Percentiles rank a stretch among this genome's conserved stretches.
Conservation (phyloP, 2,113 vertebrate genomes). For the Paradisaea rubra region DNA sequence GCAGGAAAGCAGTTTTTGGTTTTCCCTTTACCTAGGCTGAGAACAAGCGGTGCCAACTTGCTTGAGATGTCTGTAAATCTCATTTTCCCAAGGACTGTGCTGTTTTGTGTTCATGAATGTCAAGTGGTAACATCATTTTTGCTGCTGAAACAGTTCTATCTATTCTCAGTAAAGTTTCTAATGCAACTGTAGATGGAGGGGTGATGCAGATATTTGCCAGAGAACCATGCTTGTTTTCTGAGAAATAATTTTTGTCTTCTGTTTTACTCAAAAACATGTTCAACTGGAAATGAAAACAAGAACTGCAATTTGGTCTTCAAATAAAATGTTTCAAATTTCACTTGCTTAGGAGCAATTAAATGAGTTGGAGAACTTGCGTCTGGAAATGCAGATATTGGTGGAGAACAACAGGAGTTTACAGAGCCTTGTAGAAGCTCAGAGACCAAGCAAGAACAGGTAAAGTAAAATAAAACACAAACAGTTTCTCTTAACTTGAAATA, state of each 20-base stretch:
- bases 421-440: conserved; percentile 60
- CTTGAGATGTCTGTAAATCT: not conserved
- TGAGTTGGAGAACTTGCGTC: conserved; percentile 78
- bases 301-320: not conserved
- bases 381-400: conserved; percentile 81
- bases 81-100: not conserved
- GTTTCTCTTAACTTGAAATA: not conserved
- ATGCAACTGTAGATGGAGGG: not conserved
- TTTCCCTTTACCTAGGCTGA: not conserved
- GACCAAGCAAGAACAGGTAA: conserved; percentile 58
- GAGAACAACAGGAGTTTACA: conserved; percentile 82
- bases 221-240: not conserved
- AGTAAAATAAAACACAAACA: not conserved
- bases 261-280: not conserved
- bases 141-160: not conserved
- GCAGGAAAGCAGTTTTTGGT: not conserved
- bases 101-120: not conserved
- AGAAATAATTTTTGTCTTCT: not conserved
- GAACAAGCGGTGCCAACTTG: not conserved
- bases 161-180: not conserved
- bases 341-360: conserved; percentile 78
- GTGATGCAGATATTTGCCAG: not conserved
- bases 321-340: not conserved
- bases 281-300: not conserved
- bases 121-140: not conserved